Evolutionary conservation across 35 echinoderm and acorn worm genomes (phyloP).

Genomic region (Anneissia japonica): DNA sequence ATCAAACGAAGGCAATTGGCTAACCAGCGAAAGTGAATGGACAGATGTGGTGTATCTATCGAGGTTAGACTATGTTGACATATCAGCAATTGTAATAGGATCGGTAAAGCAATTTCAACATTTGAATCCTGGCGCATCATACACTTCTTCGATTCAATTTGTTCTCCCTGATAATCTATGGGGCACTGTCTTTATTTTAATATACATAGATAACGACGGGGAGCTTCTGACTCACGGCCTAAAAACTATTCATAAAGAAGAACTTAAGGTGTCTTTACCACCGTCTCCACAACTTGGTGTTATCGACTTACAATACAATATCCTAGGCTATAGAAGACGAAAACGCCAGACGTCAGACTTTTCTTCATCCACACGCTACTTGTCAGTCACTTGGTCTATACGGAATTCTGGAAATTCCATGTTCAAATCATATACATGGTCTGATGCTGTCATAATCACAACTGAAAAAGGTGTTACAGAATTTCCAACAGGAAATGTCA

Average conservation of each 20-base stretch:
- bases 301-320: background rate
- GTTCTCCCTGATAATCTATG: constrained; percentile 2
- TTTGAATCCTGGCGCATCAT: background rate
- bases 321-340: background rate
- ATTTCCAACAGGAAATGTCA: background rate
- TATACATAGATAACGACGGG: background rate
- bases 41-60: background rate
- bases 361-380: background rate
- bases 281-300: background rate
- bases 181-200: background rate
- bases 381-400: background rate
- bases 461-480: background rate
- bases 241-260: background rate
- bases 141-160: background rate
- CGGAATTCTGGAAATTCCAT: constrained; percentile 9
- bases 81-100: background rate
- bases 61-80: background rate
- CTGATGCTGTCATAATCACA: constrained; percentile 7
- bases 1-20: background rate
- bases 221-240: background rate
- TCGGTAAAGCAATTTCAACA: background rate
- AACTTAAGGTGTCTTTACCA: background rate
- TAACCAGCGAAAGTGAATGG: background rate
- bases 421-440: background rate
- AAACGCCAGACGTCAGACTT: background rate